phyloP scores from a whole-genome alignment of 2,113 vertebrate genomes.

The Pseudorectes ferrugineus region DNA sequence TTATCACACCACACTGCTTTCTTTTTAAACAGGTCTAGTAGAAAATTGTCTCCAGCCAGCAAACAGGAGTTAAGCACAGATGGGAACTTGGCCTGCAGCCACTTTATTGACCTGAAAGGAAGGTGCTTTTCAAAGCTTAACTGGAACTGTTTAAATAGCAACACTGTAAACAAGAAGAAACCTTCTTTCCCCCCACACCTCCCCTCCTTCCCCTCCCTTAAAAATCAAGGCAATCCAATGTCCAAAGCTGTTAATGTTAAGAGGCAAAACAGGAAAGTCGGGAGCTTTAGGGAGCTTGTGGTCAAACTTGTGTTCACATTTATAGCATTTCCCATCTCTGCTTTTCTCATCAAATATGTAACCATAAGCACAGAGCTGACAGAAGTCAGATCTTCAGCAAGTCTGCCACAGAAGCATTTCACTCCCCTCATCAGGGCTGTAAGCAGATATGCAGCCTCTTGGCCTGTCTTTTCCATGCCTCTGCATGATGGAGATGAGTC shows the following conservation, averaged over 20 bases:
- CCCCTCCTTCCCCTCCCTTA: background rate
- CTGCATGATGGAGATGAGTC: background rate
- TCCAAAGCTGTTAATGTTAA: background rate
- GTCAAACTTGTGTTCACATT: background rate
- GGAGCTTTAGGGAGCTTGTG: background rate
- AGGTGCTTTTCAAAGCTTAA: constrained; percentile 23
- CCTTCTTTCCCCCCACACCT: background rate
- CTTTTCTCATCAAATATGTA: background rate
- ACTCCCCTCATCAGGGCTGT: background rate
- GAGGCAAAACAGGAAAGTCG: background rate
- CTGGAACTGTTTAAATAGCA: background rate
- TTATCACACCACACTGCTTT: background rate
- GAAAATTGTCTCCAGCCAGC: constrained; percentile 11
- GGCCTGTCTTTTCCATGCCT: background rate
- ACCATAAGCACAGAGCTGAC: background rate
- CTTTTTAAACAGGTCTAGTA: background rate
- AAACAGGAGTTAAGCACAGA: background rate
- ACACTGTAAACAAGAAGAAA: background rate
- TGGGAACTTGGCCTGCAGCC: constrained; percentile 23
- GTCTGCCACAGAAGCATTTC: background rate
- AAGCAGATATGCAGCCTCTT: background rate
- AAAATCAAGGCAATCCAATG: background rate
- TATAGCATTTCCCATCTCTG: background rate
- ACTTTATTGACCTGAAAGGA: constrained; percentile 28
- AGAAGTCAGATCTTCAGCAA: background rate